A percentile compares a stretch with the other conserved stretches of the same genome.
Conservation (phyloP, 1,140 invertebrate species). For the Globodera rostochiensis region DNA sequence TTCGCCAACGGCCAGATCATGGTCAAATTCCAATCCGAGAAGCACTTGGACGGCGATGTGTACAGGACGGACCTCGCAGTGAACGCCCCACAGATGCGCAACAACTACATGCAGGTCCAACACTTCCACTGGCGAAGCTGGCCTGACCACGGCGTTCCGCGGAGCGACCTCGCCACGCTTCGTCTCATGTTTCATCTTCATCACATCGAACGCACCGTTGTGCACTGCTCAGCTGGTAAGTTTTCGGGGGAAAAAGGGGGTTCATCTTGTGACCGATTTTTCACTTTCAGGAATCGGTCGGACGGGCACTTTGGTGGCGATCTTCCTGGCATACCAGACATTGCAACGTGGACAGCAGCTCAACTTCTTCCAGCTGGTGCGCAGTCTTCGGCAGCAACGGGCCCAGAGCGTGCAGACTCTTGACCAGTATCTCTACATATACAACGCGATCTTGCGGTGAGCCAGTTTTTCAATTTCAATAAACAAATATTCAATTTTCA, state of each 20-base stretch:
- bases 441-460: not conserved
- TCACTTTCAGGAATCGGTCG: conserved; percentile 1
- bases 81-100: no score
- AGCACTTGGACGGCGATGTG: no score
- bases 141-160: not conserved
- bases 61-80: no score
- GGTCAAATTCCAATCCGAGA: no score
- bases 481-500: not conserved
- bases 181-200: not conserved
- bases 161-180: not conserved
- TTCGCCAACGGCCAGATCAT: no score
- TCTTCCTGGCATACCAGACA: not conserved
- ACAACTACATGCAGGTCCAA: not conserved
- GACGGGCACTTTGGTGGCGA: conserved; percentile 1
- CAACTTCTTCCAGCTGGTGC: not conserved
- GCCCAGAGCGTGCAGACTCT: not conserved
- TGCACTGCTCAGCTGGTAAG: conserved; percentile 4
- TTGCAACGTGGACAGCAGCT: not conserved
- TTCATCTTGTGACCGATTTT: not conserved
- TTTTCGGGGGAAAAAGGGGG: not conserved
- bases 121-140: conserved; percentile 2
- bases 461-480: not conserved
- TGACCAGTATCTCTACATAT: not conserved
- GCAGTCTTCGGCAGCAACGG: not conserved
- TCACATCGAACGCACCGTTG: not conserved